These are phyloP conservation scores for Drosophila bunnanda DNA, from an alignment of 2,888 invertebrate species.

Conservation along the genomic window DNA sequence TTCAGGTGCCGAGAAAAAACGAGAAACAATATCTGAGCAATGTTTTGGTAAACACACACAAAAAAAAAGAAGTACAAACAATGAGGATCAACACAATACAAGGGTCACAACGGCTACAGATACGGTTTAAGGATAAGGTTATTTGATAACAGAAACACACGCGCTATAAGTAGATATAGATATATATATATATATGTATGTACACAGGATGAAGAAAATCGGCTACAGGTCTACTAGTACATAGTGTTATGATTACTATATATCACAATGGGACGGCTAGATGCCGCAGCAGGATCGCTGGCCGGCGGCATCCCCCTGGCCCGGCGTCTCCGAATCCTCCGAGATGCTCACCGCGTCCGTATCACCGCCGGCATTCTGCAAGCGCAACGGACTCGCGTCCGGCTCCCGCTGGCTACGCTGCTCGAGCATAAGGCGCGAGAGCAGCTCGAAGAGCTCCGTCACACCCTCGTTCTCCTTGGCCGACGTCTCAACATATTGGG, in stretches of 20 bases:
- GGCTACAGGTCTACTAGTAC: constrained; percentile 63
- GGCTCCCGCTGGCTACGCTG: constrained; percentile 64
- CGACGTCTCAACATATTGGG: constrained; percentile 96
- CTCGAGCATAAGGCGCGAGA: constrained; percentile 90
- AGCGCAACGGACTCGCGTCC: constrained; percentile 43
- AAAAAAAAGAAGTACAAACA: neutral
- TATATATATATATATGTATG: constrained; percentile 21
- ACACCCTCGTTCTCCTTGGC: constrained; percentile 96
- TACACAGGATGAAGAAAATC: constrained; percentile 59
- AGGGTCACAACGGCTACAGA: neutral
- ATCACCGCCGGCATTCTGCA: constrained; percentile 47
- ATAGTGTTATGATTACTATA: constrained; percentile 51
- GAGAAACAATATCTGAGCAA: constrained; percentile 13
- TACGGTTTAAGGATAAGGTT: constrained; percentile 13
- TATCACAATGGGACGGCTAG: constrained; percentile 68
- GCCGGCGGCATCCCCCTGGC: constrained; percentile 15
- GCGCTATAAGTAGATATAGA: constrained; percentile 17
- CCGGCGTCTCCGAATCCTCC: constrained; percentile 53
- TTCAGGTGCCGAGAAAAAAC: constrained; percentile 21
- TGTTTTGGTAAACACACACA: neutral
- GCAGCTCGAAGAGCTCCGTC: constrained; percentile 94
- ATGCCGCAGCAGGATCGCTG: constrained; percentile 73
- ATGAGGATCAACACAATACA: constrained; percentile 29
- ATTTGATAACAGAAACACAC: constrained; percentile 39
- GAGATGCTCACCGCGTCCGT: constrained; percentile 47